A percentile compares a stretch with the other conserved stretches of the same genome.
Conservation (phyloP, 1,140 invertebrate species). For the Harlomillsia oculata region DNA sequence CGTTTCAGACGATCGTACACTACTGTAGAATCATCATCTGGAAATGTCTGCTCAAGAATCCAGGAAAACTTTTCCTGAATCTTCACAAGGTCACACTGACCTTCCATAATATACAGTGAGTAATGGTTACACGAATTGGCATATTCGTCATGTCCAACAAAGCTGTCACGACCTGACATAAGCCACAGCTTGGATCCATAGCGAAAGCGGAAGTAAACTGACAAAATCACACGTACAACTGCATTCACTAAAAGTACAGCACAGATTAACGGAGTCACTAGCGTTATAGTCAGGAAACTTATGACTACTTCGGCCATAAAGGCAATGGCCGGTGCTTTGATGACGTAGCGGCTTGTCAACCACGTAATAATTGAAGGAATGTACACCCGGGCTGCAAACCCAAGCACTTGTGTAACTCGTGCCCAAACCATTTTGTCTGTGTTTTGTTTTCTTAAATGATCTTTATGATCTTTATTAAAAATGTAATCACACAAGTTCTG, state of each 20-base stretch:
- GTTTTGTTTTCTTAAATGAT: no score
- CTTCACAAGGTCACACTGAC: constrained; percentile 23
- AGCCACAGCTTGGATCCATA: constrained; percentile 13
- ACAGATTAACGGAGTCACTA: constrained; percentile 12
- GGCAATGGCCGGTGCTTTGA: constrained; percentile 21
- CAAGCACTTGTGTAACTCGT: not conserved
- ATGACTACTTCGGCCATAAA: constrained; percentile 17
- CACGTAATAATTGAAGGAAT: constrained; percentile 13
- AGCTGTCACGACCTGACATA: constrained; percentile 17
- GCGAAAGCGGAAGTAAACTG: constrained; percentile 3
- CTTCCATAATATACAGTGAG: constrained; percentile 25
- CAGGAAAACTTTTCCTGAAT: constrained; percentile 16
- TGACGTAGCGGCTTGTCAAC: constrained; percentile 13
- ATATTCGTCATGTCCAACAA: constrained; percentile 19
- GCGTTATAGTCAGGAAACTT: constrained; percentile 11
- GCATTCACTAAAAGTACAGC: constrained; percentile 5
- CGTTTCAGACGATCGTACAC: constrained; percentile 24
- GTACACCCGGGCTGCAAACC: constrained; percentile 13
- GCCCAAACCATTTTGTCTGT: constrained; percentile 8
- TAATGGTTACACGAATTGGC: constrained; percentile 25
- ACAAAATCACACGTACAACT: not conserved
- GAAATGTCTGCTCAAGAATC: constrained; percentile 14
- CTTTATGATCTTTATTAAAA: no score
- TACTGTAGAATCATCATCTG: not conserved
- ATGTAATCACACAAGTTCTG: no score